Evolutionary conservation across 2,113 vertebrate species (phyloP).

Genomic region (Hypocryptadius cinnamomeus): DNA sequence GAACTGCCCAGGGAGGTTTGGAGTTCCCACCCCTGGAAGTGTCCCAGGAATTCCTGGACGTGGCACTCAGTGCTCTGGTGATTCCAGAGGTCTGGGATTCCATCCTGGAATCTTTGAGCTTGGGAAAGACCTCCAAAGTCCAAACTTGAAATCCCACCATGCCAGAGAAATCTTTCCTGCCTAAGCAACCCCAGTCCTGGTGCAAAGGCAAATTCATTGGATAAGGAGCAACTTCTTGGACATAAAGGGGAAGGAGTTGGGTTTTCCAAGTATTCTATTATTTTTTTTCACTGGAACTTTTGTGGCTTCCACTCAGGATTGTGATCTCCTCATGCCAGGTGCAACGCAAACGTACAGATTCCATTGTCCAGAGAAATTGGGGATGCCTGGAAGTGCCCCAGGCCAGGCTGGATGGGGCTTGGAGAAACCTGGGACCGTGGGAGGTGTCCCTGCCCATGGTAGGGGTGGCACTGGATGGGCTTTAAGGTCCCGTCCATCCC

Average conservation of each 20-base stretch:
- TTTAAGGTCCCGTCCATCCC: background rate
- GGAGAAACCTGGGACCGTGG: background rate
- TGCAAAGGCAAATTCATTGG: background rate
- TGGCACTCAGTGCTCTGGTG: background rate
- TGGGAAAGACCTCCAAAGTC: background rate
- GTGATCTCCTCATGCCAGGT: background rate
- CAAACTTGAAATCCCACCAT: background rate
- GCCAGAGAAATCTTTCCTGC: background rate
- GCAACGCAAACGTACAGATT: too few species aligned
- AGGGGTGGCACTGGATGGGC: background rate
- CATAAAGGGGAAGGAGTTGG: background rate
- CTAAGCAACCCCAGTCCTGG: background rate
- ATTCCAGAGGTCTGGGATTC: background rate
- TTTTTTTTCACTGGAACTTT: background rate
- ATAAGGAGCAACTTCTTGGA: background rate
- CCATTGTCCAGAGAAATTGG: background rate
- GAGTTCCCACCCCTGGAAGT: background rate
- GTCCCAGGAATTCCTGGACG: background rate
- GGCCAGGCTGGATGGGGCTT: background rate
- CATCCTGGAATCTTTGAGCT: background rate
- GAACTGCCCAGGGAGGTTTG: background rate
- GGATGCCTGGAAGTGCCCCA: background rate
- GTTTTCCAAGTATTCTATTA: background rate
- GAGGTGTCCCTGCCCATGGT: background rate
- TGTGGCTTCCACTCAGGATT: background rate